Evolutionary conservation across 2,113 vertebrate species (phyloP), one percentile per base, ranked within the genome.

Genomic region (Siphamia tubifer): DNA sequence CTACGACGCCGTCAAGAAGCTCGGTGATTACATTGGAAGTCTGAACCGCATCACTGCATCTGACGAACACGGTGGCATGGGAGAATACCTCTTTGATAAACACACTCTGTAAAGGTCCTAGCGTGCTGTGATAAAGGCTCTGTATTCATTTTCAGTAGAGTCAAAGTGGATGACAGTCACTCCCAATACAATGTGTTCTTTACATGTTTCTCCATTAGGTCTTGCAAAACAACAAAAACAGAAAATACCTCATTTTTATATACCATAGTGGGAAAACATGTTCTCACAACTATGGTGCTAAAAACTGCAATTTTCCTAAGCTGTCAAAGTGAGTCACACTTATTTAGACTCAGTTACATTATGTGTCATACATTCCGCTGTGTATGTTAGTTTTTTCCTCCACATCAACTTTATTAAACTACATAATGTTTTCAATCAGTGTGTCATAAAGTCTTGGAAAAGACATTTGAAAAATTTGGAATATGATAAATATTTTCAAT

Each of bases 71-170:
- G 87, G 86, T 1, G 0, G 61, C 16, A 87, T 93, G 90, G 92
- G 89, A 74, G 92, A 93, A 72, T 93, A 93, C 72, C 90, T 92
- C 40, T 93, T 93, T 52, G 91, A 93, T 70, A 93, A 89, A 60
- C 92, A 93, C 81, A 89, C 89, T 21, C 85, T 92, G 63, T 92
- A 75, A 89, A 61, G 27, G 27, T 42, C 63, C 21, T 31, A 16
- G 13, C 23, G 6, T n/a, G 27, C 4, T 19, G 3, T n/a, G 8
- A 45, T 7, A 65, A 5, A 43, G 47, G 44, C 9, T 56, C 16
- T 34, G 43, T n/a, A n/a, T n/a, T n/a, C 1, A 30, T 58, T 64
- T 69, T 32, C 0, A 2, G 28, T 7, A 12, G 15, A 56, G 15
- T 0, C 13, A 34, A 28, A n/a, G 13, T 11, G 23, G n/a, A 43